Base-by-base conservation (phyloP, 2,888 invertebrate species). In the Parnassius glacialis region DNA sequence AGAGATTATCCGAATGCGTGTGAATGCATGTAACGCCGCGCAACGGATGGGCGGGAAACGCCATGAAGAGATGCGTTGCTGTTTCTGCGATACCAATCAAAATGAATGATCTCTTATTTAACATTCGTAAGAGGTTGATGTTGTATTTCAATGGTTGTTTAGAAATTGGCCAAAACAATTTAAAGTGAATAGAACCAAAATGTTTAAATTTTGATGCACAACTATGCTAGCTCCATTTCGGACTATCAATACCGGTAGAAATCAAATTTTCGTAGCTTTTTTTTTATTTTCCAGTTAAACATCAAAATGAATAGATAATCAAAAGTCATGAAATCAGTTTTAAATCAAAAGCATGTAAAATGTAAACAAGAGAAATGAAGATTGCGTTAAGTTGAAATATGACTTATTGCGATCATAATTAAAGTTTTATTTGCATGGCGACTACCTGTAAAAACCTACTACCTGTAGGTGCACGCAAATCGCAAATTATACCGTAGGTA, bases 1-100 rank as follows among this genome's bases (percentile, higher is more conserved):
- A 78, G 82, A 88, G 90, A 91, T 91, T 90, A 90, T 85, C 80
- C 72, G 81, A 86, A 88, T 87, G 87, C 90, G 87, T 89, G 88
- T 87, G 89, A 87, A 88, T 87, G 87, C 88, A 86, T 83, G 84
- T 81, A 83, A 79, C 78, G 78, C 76, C 73, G 78, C 75, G 78
- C 79, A 80, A 80, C 82, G 83, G 84, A 84, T 87, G 85, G 84
- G 87, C 86, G 87, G 86, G 81, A 87, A 87, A 83, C 75, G 80
- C 75, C 78, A 77, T 76, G 76, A 74, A 81, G 76, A 80, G 80
- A 77, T 78, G 72, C 72, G 66, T 76, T 74, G 78, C 70, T 72
- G 75, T 78, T 75, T 74, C 74, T 77, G 74, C 70, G 77, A 80
- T 82, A 75, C 65, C 57, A 58, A 64, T 67, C 66, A 70, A 80